Percentiles rank a stretch among this genome's conserved stretches.
phyloP scores from a whole-genome alignment of 2,797 vertebrate genomes.

The Monodelphis domestica region DNA sequence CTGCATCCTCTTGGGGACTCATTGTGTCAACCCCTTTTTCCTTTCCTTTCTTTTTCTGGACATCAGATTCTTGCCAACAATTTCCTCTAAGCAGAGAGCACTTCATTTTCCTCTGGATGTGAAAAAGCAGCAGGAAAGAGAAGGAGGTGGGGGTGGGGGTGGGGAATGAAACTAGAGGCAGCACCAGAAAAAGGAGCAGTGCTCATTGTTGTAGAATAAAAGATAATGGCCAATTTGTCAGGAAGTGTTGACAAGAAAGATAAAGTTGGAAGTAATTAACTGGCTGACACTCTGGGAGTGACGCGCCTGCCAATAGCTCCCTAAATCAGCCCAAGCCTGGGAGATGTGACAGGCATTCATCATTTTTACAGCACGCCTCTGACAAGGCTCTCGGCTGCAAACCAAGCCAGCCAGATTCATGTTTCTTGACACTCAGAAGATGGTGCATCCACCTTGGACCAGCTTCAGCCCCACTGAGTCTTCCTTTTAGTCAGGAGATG shows the following conservation, averaged over 20 bases:
- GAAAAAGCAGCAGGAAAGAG: constrained; percentile 40
- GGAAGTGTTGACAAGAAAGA: constrained; percentile 82
- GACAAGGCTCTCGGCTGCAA: constrained; percentile 66
- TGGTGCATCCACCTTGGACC: background rate
- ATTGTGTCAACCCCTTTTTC: background rate
- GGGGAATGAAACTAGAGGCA: constrained; percentile 48
- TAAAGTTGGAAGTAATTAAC: constrained; percentile 83
- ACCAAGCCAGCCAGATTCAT: background rate
- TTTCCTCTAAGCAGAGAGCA: constrained; percentile 32
- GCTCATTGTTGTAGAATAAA: constrained; percentile 78
- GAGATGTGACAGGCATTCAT: constrained; percentile 78
- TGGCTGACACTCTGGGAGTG: constrained; percentile 78
- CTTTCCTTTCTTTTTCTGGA: background rate
- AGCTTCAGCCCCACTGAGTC: background rate
- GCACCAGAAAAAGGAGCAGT: constrained; percentile 64
- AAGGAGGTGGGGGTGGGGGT: background rate
- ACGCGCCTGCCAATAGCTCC: constrained; percentile 78
- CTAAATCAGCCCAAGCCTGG: constrained; percentile 76
- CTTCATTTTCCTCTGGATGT: constrained; percentile 56
- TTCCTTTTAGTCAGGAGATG: background rate
- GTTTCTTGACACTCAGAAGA: background rate
- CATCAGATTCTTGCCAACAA: background rate
- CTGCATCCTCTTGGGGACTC: background rate
- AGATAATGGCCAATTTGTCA: constrained; percentile 83
- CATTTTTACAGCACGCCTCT: constrained; percentile 71